phyloP scores from a whole-genome alignment of 2,113 vertebrate genomes.

The Ceyx melanurus region DNA sequence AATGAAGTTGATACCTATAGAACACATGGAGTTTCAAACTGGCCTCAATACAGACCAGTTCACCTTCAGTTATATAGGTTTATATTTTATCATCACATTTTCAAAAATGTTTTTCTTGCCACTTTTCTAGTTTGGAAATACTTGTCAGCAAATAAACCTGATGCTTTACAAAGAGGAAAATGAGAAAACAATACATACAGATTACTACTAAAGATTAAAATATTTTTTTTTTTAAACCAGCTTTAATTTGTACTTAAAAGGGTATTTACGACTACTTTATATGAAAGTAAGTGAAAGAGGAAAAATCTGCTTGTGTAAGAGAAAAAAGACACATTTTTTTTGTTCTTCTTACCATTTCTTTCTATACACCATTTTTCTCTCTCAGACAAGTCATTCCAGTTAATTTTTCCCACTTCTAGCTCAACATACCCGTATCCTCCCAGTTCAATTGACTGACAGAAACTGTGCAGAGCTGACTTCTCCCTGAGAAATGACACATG shows the following conservation, averaged over 20 bases:
- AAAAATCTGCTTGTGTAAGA: not conserved
- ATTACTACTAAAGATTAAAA: not conserved
- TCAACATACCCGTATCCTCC: not conserved
- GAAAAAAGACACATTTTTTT: not conserved
- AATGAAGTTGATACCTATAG: not conserved
- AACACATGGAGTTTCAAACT: not conserved
- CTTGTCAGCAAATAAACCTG: rapidly evolving
- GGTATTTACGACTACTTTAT: not conserved
- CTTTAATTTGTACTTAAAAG: not conserved
- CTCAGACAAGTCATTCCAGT: not conserved
- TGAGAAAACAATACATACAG: not conserved
- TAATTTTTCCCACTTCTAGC: not conserved
- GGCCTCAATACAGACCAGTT: not conserved
- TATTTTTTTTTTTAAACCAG: rapidly evolving
- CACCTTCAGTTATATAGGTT: not conserved
- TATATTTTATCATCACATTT: not conserved
- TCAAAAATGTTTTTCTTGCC: not conserved
- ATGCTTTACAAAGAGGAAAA: not conserved
- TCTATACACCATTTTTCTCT: not conserved
- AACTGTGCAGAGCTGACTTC: not conserved
- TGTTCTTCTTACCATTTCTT: not conserved
- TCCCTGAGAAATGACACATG: not conserved
- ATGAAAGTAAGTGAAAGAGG: not conserved
- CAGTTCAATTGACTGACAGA: not conserved
- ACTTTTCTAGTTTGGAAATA: not conserved